phyloP scores from a whole-genome alignment of 2,113 vertebrate genomes.

The Xerus inauris region DNA sequence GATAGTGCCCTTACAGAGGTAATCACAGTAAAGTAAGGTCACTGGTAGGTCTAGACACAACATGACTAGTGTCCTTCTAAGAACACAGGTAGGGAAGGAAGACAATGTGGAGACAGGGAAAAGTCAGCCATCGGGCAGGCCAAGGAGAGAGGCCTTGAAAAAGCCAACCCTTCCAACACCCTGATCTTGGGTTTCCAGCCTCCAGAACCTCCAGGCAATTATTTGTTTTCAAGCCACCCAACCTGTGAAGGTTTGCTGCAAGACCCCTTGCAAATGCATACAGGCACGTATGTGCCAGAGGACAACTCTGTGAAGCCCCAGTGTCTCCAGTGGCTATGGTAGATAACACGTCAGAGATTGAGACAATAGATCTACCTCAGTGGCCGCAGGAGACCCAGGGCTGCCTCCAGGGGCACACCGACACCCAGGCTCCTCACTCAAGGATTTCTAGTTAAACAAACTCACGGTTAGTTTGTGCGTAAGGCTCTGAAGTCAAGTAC shows the following conservation, averaged over 20 bases:
- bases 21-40: neutral
- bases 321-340: neutral
- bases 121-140: neutral
- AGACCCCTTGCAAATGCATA: too few relatives aligned
- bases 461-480: neutral
- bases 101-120: neutral
- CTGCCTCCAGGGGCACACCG: neutral
- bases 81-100: neutral
- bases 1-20: neutral
- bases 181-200: neutral
- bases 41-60: neutral
- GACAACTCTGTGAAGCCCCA: neutral
- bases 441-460: neutral
- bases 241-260: neutral
- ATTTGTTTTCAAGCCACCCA: neutral
- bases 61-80: neutral
- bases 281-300: neutral
- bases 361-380: neutral
- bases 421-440: too few relatives aligned
- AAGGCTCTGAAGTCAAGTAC: neutral
- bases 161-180: neutral
- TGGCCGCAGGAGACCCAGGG: accelerated
- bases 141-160: neutral
- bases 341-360: neutral
- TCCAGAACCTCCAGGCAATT: neutral